Conservation (phyloP, 2,888 invertebrate species). For the Desoria tigrina region DNA sequence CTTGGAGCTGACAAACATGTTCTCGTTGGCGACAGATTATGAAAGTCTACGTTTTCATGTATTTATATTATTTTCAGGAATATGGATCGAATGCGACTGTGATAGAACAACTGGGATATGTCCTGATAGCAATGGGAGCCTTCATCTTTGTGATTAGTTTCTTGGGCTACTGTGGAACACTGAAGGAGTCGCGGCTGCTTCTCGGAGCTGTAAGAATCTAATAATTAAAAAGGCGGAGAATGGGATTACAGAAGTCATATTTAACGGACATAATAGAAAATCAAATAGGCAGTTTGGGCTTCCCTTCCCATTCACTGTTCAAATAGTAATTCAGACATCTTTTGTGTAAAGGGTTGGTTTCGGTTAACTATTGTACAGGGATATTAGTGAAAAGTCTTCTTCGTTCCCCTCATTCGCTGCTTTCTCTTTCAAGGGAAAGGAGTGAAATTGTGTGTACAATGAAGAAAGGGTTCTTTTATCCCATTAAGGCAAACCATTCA, state of each 20-base stretch:
- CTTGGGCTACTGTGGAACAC: slow-evolving; percentile 71
- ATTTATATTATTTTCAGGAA: slow-evolving; percentile 40
- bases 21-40: background rate
- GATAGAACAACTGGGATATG: slow-evolving; percentile 69
- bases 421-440: background rate
- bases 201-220: slow-evolving; percentile 66
- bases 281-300: background rate
- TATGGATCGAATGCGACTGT: slow-evolving; percentile 57
- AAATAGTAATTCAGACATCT: no score
- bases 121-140: slow-evolving; percentile 68
- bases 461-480: slow-evolving; percentile 5
- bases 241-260: background rate
- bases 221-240: background rate
- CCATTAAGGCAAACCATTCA: slow-evolving; percentile 4
- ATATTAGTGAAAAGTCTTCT: no score
- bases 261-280: no score
- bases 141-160: slow-evolving; percentile 72
- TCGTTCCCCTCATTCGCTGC: no score
- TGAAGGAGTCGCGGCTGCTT: slow-evolving; percentile 68
- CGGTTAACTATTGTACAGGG: no score
- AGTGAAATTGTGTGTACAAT: background rate
- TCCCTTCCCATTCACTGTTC: no score
- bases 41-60: background rate
- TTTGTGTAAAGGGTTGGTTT: no score
- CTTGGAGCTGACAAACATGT: background rate